phyloP scores from a whole-genome alignment of 2,888 invertebrate species.

The Latrodectus elegans region DNA sequence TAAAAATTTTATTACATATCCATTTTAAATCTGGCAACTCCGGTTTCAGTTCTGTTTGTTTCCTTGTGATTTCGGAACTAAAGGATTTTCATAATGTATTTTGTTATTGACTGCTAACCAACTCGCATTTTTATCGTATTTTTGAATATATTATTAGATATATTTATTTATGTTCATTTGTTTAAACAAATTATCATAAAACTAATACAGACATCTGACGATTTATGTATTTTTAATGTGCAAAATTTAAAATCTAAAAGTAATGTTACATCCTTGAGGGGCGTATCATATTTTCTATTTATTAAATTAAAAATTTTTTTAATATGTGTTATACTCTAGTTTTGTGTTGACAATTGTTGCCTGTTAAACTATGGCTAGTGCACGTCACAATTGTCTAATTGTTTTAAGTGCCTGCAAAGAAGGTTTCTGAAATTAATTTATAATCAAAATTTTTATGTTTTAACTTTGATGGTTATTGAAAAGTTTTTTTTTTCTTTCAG shows the following conservation, averaged over 20 bases:
- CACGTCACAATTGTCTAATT: conserved; percentile 68
- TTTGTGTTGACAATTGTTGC: neutral
- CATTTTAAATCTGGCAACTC: conserved; percentile 29
- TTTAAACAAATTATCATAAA: too few species aligned
- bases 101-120: neutral
- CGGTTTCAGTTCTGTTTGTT: neutral
- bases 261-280: conserved; percentile 9
- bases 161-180: too few species aligned
- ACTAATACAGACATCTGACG: too few species aligned
- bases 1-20: neutral
- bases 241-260: neutral
- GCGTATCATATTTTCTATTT: conserved; percentile 20
- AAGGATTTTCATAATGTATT: neutral
- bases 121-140: too few species aligned
- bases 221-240: neutral
- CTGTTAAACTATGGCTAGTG: conserved; percentile 41
- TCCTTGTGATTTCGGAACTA: neutral
- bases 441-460: neutral
- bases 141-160: too few species aligned
- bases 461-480: neutral
- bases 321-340: neutral
- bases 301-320: neutral
- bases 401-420: conserved; percentile 68
- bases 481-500: conserved; percentile 72
- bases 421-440: conserved; percentile 45